These are phyloP conservation scores for Alectura lathami DNA, from an alignment of 2,113 vertebrate species.

Conservation along the genomic window DNA sequence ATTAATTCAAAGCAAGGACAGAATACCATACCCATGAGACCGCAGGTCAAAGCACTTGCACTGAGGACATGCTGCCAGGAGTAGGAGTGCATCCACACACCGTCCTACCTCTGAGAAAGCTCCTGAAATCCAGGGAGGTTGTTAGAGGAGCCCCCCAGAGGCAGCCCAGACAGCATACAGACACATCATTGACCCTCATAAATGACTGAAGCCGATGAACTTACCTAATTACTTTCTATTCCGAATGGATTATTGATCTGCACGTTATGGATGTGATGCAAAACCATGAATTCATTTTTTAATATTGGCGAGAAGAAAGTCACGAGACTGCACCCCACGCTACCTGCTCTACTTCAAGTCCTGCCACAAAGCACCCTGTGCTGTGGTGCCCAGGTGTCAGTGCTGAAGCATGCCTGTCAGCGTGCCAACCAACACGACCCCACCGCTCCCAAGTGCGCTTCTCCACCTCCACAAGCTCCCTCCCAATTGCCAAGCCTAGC, in stretches of 20 bases:
- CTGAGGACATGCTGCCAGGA: background rate
- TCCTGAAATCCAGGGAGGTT: background rate
- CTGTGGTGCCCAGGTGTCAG: background rate
- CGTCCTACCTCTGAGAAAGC: background rate
- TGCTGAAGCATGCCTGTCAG: background rate
- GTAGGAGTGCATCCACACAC: background rate
- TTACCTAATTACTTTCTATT: background rate
- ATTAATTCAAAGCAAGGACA: background rate
- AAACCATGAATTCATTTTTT: background rate
- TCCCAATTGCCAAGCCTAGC: accelerated
- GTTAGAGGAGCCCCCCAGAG: background rate
- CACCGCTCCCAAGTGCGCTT: background rate
- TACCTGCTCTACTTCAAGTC: background rate
- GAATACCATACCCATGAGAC: background rate
- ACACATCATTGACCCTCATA: background rate
- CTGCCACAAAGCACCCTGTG: background rate
- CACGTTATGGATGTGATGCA: background rate
- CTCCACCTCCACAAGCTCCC: background rate
- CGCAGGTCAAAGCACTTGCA: background rate
- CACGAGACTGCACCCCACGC: background rate
- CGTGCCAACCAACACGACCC: background rate
- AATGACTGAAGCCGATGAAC: background rate
- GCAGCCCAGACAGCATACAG: background rate
- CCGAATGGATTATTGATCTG: background rate
- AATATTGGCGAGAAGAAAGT: background rate